phyloP scores from a whole-genome alignment of 2,113 vertebrate species.

The Panurus biarmicus region DNA sequence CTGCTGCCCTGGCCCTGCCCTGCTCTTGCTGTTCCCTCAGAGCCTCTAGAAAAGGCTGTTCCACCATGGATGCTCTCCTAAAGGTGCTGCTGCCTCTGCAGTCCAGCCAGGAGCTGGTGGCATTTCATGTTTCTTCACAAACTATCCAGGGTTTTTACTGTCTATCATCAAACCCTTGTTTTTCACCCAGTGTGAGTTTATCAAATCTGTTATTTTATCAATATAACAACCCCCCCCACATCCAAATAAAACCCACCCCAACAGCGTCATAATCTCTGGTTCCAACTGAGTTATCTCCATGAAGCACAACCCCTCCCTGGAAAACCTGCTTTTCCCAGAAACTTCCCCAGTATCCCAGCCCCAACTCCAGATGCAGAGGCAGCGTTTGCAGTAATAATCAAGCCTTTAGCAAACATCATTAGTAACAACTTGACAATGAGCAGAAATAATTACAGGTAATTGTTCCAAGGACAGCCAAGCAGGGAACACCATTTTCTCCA shows the following conservation, averaged over 20 bases:
- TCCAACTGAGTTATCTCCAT: background rate
- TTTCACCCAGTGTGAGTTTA: background rate
- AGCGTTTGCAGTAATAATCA: background rate
- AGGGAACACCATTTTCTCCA: background rate
- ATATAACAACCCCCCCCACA: background rate
- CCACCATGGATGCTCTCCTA: background rate
- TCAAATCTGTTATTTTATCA: background rate
- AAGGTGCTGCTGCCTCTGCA: background rate
- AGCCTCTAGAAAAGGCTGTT: background rate
- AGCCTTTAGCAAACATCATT: slow-evolving; percentile 16
- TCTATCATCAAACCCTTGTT: background rate
- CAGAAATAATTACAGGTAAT: slow-evolving; percentile 8
- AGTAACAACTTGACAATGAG: background rate
- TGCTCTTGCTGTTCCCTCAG: background rate
- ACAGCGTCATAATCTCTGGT: background rate
- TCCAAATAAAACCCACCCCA: background rate
- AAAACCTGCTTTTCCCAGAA: background rate
- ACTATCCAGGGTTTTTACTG: background rate
- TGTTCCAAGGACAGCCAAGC: background rate
- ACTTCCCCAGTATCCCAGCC: background rate
- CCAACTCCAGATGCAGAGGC: background rate
- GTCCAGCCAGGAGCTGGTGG: background rate
- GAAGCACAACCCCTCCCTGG: background rate
- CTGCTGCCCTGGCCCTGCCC: background rate
- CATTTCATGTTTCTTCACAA: background rate